phyloP scores from a whole-genome alignment of 2,113 vertebrate genomes.

The Xiphorhynchus elegans region DNA sequence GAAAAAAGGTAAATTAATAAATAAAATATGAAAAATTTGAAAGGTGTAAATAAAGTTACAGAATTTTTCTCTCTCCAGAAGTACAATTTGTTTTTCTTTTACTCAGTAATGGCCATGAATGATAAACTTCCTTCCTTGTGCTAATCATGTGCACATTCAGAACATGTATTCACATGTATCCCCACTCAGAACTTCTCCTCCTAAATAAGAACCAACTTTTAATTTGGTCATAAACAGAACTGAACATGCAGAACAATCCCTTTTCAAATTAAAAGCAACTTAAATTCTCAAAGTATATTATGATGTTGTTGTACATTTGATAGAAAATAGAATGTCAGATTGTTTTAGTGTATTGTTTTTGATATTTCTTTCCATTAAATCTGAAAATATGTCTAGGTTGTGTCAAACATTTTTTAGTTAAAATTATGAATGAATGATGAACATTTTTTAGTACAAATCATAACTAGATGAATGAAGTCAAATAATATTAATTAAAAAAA shows the following conservation, averaged over 20 bases:
- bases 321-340: neutral
- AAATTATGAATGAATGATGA: neutral
- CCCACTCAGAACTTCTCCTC: neutral
- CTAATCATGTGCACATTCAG: neutral
- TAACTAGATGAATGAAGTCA: neutral
- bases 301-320: neutral
- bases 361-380: neutral
- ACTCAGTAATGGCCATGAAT: neutral
- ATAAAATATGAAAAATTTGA: neutral
- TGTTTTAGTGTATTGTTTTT: neutral
- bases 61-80: neutral
- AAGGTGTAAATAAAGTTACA: neutral
- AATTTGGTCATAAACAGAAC: neutral
- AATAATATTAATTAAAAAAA: neutral
- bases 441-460: neutral
- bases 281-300: neutral
- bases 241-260: neutral
- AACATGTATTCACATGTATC: neutral
- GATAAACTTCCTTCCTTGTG: neutral
- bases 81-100: neutral
- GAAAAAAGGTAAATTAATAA: neutral
- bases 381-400: neutral
- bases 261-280: neutral
- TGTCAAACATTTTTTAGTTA: neutral
- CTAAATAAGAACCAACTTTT: neutral